phyloP scores from a whole-genome alignment of 2,797 vertebrate genomes.

The Premnoplex brunnescens region DNA sequence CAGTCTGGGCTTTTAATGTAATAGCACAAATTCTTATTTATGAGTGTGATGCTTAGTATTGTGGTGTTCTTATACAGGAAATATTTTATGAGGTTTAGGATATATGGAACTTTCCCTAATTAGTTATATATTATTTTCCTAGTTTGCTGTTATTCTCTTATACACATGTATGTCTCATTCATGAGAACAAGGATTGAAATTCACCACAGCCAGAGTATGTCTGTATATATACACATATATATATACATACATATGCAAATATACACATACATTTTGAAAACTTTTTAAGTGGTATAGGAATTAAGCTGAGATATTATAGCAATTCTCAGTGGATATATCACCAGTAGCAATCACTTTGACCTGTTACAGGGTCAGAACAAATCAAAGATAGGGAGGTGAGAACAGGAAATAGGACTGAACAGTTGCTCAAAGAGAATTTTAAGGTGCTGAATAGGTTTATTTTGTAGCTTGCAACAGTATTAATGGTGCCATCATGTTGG shows the following conservation, averaged over 20 bases:
- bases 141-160: neutral
- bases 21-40: neutral
- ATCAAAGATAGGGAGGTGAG: constrained; percentile 26
- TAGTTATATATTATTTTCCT: neutral
- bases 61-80: neutral
- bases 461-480: neutral
- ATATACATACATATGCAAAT: neutral
- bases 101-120: neutral
- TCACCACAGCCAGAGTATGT: accelerated
- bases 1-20: neutral
- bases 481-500: neutral
- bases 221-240: neutral
- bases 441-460: constrained; percentile 17
- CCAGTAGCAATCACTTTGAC: constrained; percentile 1
- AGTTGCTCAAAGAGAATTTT: neutral
- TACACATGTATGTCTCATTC: neutral
- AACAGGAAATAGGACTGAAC: constrained; percentile 26
- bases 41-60: neutral
- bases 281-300: neutral
- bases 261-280: neutral
- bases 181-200: neutral
- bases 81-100: neutral
- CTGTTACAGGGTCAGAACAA: constrained; percentile 9
- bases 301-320: constrained; percentile 7
- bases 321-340: neutral